These are phyloP conservation scores for Trachelus stipa DNA, from an alignment of 2,888 invertebrate species.

Conservation along the genomic window DNA sequence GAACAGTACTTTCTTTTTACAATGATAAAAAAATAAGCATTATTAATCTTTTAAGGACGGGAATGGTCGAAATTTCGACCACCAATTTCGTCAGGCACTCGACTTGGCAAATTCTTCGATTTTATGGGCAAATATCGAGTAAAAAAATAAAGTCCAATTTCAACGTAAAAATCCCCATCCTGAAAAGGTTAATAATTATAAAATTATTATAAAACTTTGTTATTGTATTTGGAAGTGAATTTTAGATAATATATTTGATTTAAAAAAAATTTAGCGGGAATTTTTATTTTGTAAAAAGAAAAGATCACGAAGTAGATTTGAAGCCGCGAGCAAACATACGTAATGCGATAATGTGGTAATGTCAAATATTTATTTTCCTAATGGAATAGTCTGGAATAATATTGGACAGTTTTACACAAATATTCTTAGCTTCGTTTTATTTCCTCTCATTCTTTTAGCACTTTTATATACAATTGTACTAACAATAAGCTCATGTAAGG, in stretches of 20 bases:
- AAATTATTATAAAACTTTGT: neutral
- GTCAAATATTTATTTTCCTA: neutral
- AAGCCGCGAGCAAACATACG: neutral
- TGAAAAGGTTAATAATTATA: too few species aligned
- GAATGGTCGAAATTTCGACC: too few species aligned
- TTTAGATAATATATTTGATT: neutral
- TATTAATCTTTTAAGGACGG: too few species aligned
- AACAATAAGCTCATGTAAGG: neutral
- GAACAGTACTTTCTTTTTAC: neutral
- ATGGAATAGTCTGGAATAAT: neutral
- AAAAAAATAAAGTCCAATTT: too few species aligned
- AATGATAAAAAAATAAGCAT: neutral
- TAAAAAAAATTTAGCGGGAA: neutral
- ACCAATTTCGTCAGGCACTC: too few species aligned
- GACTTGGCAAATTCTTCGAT: too few species aligned
- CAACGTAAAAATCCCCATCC: too few species aligned
- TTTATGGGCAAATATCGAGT: too few species aligned
- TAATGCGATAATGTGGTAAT: neutral
- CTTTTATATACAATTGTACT: neutral
- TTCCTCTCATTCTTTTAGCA: neutral
- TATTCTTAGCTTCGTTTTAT: neutral
- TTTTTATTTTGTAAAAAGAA: neutral
- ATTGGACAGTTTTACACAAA: neutral
- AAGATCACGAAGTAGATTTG: neutral
- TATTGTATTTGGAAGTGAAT: neutral